phyloP scores from a whole-genome alignment of 2,888 invertebrate genomes.

The Athripsodes cinereus region DNA sequence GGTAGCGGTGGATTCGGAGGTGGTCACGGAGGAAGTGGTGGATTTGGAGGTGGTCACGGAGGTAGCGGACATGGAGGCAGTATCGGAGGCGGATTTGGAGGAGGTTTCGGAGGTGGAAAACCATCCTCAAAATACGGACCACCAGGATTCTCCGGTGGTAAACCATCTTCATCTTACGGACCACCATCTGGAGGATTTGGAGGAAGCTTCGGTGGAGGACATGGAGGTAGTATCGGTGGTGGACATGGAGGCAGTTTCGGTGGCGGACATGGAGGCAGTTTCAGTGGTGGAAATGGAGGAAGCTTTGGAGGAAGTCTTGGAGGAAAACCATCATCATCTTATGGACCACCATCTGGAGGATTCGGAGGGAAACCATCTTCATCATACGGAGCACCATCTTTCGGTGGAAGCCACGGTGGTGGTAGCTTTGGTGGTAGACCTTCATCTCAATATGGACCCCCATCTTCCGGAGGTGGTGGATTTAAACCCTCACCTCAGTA shows the following conservation, averaged over 20 bases:
- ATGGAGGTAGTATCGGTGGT: conserved; percentile 23
- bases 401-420: conserved; percentile 26
- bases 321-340: conserved; percentile 23
- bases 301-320: conserved; percentile 22
- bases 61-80: conserved; percentile 28
- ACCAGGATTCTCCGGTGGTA: conserved; percentile 33
- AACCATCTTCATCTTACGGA: conserved; percentile 47
- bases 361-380: conserved; percentile 32
- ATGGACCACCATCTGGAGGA: conserved; percentile 25
- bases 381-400: conserved; percentile 33
- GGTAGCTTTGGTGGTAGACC: conserved; percentile 24
- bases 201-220: conserved; percentile 39
- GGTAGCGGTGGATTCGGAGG: conserved; percentile 25
- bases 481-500: conserved; percentile 44
- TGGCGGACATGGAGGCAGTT: conserved; percentile 18
- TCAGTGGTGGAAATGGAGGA: conserved; percentile 23
- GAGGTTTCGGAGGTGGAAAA: conserved; percentile 34
- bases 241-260: conserved; percentile 28
- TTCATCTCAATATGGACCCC: conserved; percentile 24
- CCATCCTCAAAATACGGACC: conserved; percentile 49
- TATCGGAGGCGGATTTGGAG: conserved; percentile 25
- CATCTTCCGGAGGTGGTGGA: conserved; percentile 22
- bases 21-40: conserved; percentile 28
- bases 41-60: conserved; percentile 23
- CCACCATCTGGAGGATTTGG: conserved; percentile 48